Conservation (phyloP, 2,888 invertebrate species). For the Ferrisia virgata region DNA sequence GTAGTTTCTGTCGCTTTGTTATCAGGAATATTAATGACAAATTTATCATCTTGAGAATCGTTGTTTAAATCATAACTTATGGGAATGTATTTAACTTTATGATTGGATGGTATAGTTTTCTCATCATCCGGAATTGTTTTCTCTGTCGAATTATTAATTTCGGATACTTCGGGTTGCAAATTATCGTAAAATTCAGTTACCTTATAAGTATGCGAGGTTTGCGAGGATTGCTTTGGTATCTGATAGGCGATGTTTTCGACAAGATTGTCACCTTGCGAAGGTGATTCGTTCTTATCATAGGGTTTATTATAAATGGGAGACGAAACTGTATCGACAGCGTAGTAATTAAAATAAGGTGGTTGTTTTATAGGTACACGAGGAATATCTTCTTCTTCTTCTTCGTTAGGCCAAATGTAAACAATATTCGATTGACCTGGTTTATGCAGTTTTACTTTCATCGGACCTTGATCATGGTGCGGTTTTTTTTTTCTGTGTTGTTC, state of each 20-base stretch:
- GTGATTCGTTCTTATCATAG: neutral
- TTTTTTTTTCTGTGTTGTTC: slow-evolving; percentile 53
- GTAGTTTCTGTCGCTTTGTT: neutral
- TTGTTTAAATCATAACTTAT: neutral
- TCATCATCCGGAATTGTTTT: neutral
- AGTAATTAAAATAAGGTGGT: neutral
- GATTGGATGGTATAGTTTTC: neutral
- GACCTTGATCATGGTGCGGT: slow-evolving; percentile 48
- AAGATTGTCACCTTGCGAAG: neutral
- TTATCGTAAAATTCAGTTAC: slow-evolving; percentile 24
- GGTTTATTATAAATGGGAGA: neutral
- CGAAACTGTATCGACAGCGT: slow-evolving; percentile 6
- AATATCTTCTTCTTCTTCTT: neutral
- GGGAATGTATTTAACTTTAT: slow-evolving; percentile 38
- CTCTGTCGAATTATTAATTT: slow-evolving; percentile 4
- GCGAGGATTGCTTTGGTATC: neutral
- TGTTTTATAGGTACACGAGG: neutral
- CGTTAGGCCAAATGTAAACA: slow-evolving; percentile 30
- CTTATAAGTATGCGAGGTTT: slow-evolving; percentile 26
- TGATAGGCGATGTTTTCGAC: neutral
- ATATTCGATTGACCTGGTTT: slow-evolving; percentile 33
- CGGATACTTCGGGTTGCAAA: neutral
- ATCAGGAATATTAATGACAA: slow-evolving; percentile 27
- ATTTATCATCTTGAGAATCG: neutral
- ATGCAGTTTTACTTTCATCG: neutral